Base-by-base conservation (phyloP, 2,888 invertebrate species). In the Cremastinae sp. region DNA sequence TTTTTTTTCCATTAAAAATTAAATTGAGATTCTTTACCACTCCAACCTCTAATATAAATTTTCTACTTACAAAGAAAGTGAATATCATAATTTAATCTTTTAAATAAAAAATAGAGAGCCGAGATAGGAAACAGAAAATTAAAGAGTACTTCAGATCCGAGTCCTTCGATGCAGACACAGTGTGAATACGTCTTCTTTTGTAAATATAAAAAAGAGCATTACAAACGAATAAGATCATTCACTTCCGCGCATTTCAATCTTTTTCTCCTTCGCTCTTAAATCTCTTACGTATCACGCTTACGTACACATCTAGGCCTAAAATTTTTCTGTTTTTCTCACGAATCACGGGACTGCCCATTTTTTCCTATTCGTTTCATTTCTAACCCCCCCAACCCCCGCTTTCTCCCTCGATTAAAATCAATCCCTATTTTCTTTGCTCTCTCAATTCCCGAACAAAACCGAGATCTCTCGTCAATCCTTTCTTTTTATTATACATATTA, bases 231-330 rank as follows among this genome's bases (percentile, higher is more conserved):
- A 79, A 79, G 76, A 77, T 72, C 28, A 12, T 45, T 20, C 28
- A 28, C 28, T 28, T 28, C 28, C 28, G 28, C 2, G 28, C 28
- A 28, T 28, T 28, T 28, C 28, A 28, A 28, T 28, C 28, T 28
- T 28, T 28, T 28, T 28, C 28, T 28, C 28, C 28, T 28, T 5
- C 28, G 80, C 28, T 14, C 28, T 41, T 51, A 14, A 51, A 41
- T 64, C 35, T 49, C 10, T 43, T 81, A 84, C 80, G 80, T 84
- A 82, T 49, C 61, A 41, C 64, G 75, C 74, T 78, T 85, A 83
- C 82, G 83, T 83, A 81, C 28, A 28, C 43, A 53, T 64, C 79
- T 87, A 87, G 87, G 87, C 87, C 87, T 84, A 84, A 83, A 70
- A 35, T 82, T 82, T 81, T 81, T 86, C 80, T 81, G 81, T 82